A percentile compares a stretch with the other conserved stretches of the same genome.
phyloP scores from a whole-genome alignment of 2,888 invertebrate species.

The Drosophila conformis region DNA sequence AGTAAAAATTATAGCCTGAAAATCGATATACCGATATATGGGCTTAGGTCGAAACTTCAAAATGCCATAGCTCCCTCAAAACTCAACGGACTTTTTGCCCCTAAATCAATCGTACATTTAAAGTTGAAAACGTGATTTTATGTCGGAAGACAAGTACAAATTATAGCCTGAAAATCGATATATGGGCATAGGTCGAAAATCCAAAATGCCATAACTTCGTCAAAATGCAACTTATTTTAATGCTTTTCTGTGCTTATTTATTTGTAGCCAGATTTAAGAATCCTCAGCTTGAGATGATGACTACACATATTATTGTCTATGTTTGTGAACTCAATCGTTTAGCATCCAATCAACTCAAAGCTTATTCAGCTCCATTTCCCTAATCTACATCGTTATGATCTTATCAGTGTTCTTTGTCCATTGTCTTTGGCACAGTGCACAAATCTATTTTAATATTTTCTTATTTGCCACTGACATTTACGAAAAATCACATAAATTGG shows the following conservation, averaged over 20 bases:
- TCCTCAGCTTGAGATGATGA: background rate
- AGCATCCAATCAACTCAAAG: conserved; percentile 41
- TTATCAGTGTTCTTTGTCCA: conserved; percentile 48
- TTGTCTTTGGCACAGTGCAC: conserved; percentile 70
- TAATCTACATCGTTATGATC: conserved; percentile 41
- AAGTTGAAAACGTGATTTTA: too few relatives aligned
- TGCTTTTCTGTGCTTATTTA: background rate
- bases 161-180: too few relatives aligned
- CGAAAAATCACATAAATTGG: conserved; percentile 77
- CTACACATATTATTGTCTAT: conserved; percentile 16
- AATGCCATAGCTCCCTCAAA: too few relatives aligned
- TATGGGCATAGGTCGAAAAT: too few relatives aligned
- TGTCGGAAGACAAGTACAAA: too few relatives aligned
- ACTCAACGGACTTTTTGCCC: too few relatives aligned
- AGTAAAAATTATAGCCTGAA: too few relatives aligned
- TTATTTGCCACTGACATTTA: conserved; percentile 81
- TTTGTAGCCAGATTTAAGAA: background rate
- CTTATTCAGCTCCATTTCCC: conserved; percentile 36
- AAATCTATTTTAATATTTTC: conserved; percentile 81
- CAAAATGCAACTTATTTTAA: background rate
- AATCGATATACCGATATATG: too few relatives aligned
- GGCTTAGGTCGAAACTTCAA: too few relatives aligned
- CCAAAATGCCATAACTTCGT: too few relatives aligned
- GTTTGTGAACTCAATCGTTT: conserved; percentile 35
- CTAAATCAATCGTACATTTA: too few relatives aligned